phyloP scores from a whole-genome alignment of 2,113 vertebrate genomes.

The Stigmatopora argus region DNA sequence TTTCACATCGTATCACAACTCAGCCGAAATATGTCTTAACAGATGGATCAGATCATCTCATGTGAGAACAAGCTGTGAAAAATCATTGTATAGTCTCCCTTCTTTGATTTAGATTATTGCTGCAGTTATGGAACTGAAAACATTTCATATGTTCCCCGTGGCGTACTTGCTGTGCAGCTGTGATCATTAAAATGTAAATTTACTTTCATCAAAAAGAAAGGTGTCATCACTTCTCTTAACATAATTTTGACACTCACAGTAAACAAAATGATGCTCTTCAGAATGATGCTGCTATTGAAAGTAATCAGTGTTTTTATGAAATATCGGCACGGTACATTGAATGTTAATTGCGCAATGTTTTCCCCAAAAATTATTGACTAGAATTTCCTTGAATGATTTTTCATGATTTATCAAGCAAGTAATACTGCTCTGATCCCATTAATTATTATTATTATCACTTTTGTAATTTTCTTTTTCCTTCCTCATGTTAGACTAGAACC shows the following conservation, averaged over 20 bases:
- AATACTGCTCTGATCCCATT: neutral
- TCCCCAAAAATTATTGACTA: too few relatives aligned
- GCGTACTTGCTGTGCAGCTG: conserved; percentile 38
- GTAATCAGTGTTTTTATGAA: neutral
- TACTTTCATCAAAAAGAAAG: conserved; percentile 19
- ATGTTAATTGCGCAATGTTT: neutral
- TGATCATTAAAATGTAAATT: conserved; percentile 35
- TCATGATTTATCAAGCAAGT: neutral
- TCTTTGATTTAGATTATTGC: conserved; percentile 15
- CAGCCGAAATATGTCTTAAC: conserved; percentile 1
- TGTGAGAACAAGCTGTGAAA: conserved; percentile 9
- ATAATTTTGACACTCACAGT: neutral
- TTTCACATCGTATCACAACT: neutral
- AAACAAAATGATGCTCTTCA: neutral
- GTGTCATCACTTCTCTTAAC: conserved; percentile 29
- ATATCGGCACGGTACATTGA: neutral
- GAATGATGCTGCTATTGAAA: neutral
- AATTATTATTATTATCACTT: neutral
- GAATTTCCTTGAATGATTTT: neutral
- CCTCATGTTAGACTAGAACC: neutral
- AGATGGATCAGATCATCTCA: conserved; percentile 2
- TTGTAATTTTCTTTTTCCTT: neutral
- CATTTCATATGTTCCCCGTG: conserved; percentile 12
- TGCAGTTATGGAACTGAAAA: conserved; percentile 18
- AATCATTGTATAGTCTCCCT: neutral